Conservation (phyloP, 2,797 vertebrate species). For the Parauchenoglanis punctatus region DNA sequence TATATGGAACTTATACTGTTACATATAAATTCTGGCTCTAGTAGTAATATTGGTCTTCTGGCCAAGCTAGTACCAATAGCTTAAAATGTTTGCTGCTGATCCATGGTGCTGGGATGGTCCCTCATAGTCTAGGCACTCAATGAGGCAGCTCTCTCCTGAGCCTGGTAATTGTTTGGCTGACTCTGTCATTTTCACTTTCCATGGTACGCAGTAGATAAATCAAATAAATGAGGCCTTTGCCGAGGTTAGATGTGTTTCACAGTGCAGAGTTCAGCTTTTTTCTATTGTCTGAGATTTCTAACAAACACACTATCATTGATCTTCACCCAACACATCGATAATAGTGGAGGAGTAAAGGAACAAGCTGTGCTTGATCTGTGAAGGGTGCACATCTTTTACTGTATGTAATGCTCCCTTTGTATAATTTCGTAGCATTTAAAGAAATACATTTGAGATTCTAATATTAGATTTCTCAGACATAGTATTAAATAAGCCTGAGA, state of each 20-base stretch:
- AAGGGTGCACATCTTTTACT: slow-evolving; percentile 32
- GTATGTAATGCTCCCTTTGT: slow-evolving; percentile 5
- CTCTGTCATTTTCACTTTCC: slow-evolving; percentile 61
- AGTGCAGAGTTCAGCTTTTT: slow-evolving; percentile 58
- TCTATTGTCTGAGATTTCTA: slow-evolving; percentile 61
- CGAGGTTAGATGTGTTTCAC: slow-evolving; percentile 56
- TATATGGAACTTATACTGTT: slow-evolving; percentile 9
- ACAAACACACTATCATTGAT: slow-evolving; percentile 61
- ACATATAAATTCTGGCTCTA: slow-evolving; percentile 3
- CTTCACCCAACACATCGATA: slow-evolving; percentile 58
- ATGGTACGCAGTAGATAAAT: slow-evolving; percentile 59
- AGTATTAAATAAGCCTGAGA: not conserved
- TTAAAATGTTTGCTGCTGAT: slow-evolving; percentile 26
- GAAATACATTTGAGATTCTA: slow-evolving; percentile 6
- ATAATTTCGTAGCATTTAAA: slow-evolving; percentile 15
- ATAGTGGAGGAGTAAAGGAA: slow-evolving; percentile 45
- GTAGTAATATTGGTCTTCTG: slow-evolving; percentile 8
- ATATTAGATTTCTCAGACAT: not conserved
- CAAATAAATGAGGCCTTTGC: slow-evolving; percentile 63
- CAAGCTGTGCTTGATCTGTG: slow-evolving; percentile 49
- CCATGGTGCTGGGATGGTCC: slow-evolving; percentile 21
- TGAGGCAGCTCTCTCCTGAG: slow-evolving; percentile 36
- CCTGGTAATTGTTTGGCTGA: slow-evolving; percentile 59
- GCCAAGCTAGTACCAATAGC: not conserved
- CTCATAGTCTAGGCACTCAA: slow-evolving; percentile 3